Base-by-base conservation (phyloP, 2,113 vertebrate genomes). In the Equus quagga region DNA sequence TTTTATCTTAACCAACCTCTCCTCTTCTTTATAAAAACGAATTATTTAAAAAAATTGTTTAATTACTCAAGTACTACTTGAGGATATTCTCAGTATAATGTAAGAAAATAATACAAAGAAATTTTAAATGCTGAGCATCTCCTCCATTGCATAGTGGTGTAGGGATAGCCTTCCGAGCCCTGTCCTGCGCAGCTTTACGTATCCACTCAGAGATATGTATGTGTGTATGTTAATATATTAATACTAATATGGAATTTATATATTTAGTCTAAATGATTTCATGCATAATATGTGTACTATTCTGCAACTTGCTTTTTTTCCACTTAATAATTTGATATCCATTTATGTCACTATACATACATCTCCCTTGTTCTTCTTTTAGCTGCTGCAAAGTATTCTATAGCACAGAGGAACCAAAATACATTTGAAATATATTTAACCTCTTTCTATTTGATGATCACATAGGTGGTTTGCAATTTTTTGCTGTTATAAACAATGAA, bases 351-450 rank as follows among this genome's bases (percentile, higher is more conserved):
- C 24, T 76, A 81, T 46, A 33, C 58, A 60, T 60, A 36, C 7
- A 75, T 51, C 69, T 60, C n/a, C 36, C 17, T 84, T 46, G 9
- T 89, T 76, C 49, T 83, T 49, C 19, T 89, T 93, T 69, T 93
- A 89, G 51, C 26, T 88, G 41, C 33, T 88, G 4, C 19, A 60
- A 80, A 82, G 31, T 82, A 76, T 67, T 96, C 46, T 28, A 31
- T 41, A 65, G 24, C 19, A 67, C 10, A 87, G 75, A 95, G 8
- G 31, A 75, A 60, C 72, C 13, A 76, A 96, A 96, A 82, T 82
- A 41, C 44, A 88, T 24, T 88, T 23, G 33, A 96, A 93, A 89
- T 89, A 60, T 49, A 83, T 65, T 95, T 72, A 92, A 54, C 15
- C 21, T 81, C 28, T 76, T 36, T 87, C 31, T 46, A 44, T 28